Evolutionary conservation across 2,797 vertebrate species (phyloP), one percentile per base, ranked within the genome.

Genomic region (Rhinophrynus dorsalis): DNA sequence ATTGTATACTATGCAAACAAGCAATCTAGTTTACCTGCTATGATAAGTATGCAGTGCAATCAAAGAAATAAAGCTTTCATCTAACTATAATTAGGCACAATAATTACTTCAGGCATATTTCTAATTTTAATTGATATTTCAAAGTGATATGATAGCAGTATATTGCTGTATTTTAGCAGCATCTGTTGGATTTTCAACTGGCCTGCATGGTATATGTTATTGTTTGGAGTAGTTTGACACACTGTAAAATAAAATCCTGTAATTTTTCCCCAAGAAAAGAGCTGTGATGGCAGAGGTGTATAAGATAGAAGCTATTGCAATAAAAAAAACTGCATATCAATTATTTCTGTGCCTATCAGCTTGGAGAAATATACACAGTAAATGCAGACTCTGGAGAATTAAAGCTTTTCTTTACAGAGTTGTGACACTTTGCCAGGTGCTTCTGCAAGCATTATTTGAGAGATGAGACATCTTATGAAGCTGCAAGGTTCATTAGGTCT

Each of bases 51-150:
- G 61, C 54, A 52, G 30, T 51, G 69, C 69, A 72, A 72, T 72
- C 65, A 65, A 32, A 72, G 61, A 32, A 51, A 72, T 72, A 57
- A 72, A 65, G 61, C 51, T 65, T 57, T 65, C 61, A 72, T 64
- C 61, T 59, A 72, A 61, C 69, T 65, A 52, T 59, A 72, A 72
- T 72, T 72, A 72, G 37, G 54, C 69, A 65, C 44, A 59, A 55
- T 65, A 72, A 72, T 72, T 59, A 65, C 32, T 65, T 44, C 54
- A 57, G 58, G 45, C 44, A 65, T 65, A 64, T 57, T 64, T 65
- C 40, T 59, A 18, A 57, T 51, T 42, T 65, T 65, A 65, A 65
- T 57, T 72, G 69, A 65, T 65, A 44, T 42, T 72, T 65, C 44
- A 51, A 51, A 44, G 32, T 51, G 23, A 58, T 50, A 42, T 45